phyloP scores from a whole-genome alignment of 2,888 invertebrate species.

The Helicoverpa assulta region DNA sequence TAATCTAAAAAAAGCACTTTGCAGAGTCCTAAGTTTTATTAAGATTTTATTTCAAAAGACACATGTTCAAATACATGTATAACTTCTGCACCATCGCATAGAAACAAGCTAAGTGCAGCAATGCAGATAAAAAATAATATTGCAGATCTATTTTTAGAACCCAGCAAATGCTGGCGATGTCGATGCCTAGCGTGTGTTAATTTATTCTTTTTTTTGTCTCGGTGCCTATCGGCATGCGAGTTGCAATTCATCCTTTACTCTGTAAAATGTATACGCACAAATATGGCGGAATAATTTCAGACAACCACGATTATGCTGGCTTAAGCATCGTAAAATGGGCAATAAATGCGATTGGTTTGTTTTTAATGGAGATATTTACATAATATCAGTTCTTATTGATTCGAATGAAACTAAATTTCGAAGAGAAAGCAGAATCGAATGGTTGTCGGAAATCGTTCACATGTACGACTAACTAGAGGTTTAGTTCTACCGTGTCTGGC shows the following conservation, averaged over 20 bases:
- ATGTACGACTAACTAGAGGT: conserved; percentile 32
- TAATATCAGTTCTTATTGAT: conserved; percentile 52
- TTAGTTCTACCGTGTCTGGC: conserved; percentile 43
- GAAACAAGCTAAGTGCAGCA: conserved; percentile 38
- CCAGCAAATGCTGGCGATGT: conserved; percentile 37
- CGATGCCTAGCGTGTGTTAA: conserved; percentile 44
- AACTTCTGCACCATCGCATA: conserved; percentile 38
- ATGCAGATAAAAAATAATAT: conserved; percentile 60
- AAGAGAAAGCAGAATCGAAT: conserved; percentile 68
- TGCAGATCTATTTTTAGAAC: conserved; percentile 58
- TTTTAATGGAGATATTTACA: conserved; percentile 38
- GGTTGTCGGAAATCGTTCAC: conserved; percentile 60
- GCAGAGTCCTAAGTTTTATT: background rate
- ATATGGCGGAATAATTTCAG: background rate
- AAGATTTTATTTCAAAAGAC: background rate
- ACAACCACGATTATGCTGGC: background rate
- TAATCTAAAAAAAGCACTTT: no score
- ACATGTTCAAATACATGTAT: background rate
- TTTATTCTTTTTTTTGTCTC: conserved; percentile 42
- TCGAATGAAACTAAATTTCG: conserved; percentile 68
- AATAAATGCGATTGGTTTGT: conserved; percentile 14
- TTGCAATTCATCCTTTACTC: conserved; percentile 30
- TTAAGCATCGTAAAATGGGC: background rate
- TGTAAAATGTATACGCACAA: conserved; percentile 1
- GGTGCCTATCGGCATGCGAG: conserved; percentile 29